These are phyloP conservation scores for Amphibalanus amphitrite DNA, from an alignment of 1,140 invertebrate species.

Conservation along the genomic window DNA sequence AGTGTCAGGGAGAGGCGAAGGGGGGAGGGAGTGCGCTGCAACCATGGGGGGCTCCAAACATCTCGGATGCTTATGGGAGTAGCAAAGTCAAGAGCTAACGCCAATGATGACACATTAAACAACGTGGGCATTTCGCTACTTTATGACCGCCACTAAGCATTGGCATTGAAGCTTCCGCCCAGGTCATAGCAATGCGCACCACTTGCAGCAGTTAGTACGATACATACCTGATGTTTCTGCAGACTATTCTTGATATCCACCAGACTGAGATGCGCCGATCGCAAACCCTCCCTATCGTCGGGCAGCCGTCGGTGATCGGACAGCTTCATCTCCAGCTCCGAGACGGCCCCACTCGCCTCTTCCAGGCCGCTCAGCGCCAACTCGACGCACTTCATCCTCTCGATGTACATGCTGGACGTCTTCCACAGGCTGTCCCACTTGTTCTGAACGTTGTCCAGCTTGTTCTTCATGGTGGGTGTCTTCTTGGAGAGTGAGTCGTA, in stretches of 20 bases:
- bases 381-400: conserved; percentile 75
- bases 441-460: conserved; percentile 63
- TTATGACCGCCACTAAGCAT: too few species aligned
- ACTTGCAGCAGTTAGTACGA: too few species aligned
- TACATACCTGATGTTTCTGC: conserved; percentile 23
- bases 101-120: too few species aligned
- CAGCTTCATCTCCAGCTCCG: conserved; percentile 79
- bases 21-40: too few species aligned
- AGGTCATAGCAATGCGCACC: too few species aligned
- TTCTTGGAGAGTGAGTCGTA: conserved; percentile 36
- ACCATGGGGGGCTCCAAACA: too few species aligned
- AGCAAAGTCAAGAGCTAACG: too few species aligned
- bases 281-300: conserved; percentile 54
- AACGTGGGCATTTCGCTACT: too few species aligned
- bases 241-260: conserved; percentile 20
- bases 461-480: conserved; percentile 75
- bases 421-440: conserved; percentile 85
- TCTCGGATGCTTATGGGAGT: too few species aligned
- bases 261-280: conserved; percentile 36
- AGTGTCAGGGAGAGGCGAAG: not conserved
- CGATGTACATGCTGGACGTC: conserved; percentile 67
- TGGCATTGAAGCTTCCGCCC: too few species aligned
- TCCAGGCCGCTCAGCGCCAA: conserved; percentile 72
- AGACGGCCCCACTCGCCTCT: conserved; percentile 69
- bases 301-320: conserved; percentile 65